These are phyloP conservation scores for Triops cancriformis DNA, from an alignment of 1,140 invertebrate genomes.

Conservation along the genomic window DNA sequence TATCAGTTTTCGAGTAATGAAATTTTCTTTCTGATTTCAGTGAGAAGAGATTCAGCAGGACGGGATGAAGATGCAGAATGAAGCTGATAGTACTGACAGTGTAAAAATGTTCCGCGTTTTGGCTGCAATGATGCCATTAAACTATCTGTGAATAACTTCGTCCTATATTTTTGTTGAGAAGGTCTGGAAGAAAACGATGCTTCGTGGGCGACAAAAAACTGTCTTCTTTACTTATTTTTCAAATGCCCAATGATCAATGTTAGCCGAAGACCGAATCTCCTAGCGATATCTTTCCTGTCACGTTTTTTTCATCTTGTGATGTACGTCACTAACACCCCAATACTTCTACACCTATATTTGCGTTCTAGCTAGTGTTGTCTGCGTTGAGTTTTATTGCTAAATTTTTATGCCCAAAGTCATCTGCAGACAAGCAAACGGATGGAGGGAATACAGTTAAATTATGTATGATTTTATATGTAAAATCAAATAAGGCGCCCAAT, in stretches of 20 bases:
- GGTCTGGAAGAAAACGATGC: background rate
- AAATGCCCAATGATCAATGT: background rate
- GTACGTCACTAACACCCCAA: background rate
- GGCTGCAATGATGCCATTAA: background rate
- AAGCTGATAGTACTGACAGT: background rate
- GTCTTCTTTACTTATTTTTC: no score
- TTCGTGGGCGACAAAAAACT: background rate
- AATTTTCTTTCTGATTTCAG: background rate
- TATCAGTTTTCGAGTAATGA: background rate
- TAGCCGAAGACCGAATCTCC: background rate
- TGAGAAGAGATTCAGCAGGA: background rate
- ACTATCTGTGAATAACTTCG: background rate
- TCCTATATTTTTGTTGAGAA: background rate
- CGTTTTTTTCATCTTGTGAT: background rate
- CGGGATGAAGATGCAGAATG: background rate
- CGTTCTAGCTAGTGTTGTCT: background rate
- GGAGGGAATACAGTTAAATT: background rate
- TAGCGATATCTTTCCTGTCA: background rate
- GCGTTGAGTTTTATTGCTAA: background rate
- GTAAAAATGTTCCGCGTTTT: background rate
- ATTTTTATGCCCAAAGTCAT: background rate
- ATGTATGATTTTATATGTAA: background rate
- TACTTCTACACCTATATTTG: background rate
- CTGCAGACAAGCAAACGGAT: background rate
- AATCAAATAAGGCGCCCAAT: no score